Evolutionary conservation across 2,888 invertebrate genomes (phyloP), one percentile per base, ranked within the genome.

Genomic region (Encarsia formosa): DNA sequence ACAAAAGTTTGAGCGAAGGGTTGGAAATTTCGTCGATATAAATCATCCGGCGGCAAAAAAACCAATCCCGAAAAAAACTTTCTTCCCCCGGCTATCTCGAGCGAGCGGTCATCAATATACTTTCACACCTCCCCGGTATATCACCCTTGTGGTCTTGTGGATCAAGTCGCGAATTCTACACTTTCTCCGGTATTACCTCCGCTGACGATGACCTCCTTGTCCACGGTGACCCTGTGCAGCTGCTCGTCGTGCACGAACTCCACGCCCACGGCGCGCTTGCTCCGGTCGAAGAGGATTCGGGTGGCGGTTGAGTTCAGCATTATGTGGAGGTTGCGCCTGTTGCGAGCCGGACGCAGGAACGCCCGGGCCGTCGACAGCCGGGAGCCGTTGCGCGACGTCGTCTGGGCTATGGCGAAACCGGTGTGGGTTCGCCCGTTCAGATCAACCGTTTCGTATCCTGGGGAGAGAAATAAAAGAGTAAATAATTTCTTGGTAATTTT

Each of bases 341-440:
- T 75, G 60, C 83, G 81, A 20, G 87, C 88, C 0, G 92, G 91
- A 0, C 91, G 79, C 8, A 93, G 77, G 75, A 88, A 93, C 0
- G 93, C 88, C 50, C 88, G 82, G 0, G 92, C 85, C 0, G 86
- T 84, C 60, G 89, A 90, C 51, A 91, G 79, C 0, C 93, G 81
- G 0, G 91, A 90, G 1, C 92, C 93, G 67, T 92, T 89, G 61
- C 86, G 81, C 62, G 87, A 85, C 0, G 91, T 93, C 22, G 91
- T 92, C 73, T 93, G 93, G 0, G 92, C 91, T 58, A 93, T 92
- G 54, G 85, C 79, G 71, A 93, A 92, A 2, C 93, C 92, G 4
- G 59, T 59, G 43, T 60, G 60, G 22, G 80, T 79, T 22, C 79
- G 80, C 1, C 92, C 92, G 74, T 93, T 93, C 18, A 91, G 76